A percentile compares a stretch with the other conserved stretches of the same genome.
Conservation (phyloP, 2,888 invertebrate genomes). For the Mesorhabditis sp. region DNA sequence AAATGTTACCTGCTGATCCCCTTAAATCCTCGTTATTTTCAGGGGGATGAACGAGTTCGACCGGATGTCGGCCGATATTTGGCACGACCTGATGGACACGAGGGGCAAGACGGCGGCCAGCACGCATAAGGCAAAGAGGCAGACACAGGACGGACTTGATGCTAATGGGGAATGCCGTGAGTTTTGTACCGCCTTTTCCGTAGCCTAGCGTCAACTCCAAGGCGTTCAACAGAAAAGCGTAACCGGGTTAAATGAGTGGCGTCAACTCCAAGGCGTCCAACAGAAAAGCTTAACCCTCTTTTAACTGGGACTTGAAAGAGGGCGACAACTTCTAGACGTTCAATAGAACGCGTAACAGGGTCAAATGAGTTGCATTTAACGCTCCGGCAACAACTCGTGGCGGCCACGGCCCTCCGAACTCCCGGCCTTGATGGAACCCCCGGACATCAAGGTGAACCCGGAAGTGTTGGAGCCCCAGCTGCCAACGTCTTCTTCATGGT, state of each 20-base stretch:
- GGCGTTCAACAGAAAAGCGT: no score
- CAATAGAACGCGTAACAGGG: no score
- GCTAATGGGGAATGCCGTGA: background rate
- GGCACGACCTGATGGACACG: background rate
- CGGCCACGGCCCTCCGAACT: no score
- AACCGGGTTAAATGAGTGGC: no score
- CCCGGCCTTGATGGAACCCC: background rate
- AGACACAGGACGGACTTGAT: background rate
- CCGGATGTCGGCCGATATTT: background rate
- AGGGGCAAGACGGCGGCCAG: background rate
- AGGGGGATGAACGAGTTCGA: conserved; percentile 4
- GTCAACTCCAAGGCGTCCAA: no score
- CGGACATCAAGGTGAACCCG: conserved; percentile 1
- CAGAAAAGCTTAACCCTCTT: no score
- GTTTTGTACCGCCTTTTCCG: background rate
- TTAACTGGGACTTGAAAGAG: no score
- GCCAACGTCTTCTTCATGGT: conserved; percentile 4
- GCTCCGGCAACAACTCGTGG: background rate
- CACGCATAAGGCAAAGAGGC: background rate
- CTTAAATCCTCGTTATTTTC: background rate
- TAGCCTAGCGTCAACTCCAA: no score
- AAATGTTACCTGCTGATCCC: background rate
- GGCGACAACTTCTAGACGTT: no score
- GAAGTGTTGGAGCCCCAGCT: background rate
- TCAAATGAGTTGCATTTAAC: no score